phyloP scores from a whole-genome alignment of 2,113 vertebrate genomes.

The Hemiscyllium ocellatum region DNA sequence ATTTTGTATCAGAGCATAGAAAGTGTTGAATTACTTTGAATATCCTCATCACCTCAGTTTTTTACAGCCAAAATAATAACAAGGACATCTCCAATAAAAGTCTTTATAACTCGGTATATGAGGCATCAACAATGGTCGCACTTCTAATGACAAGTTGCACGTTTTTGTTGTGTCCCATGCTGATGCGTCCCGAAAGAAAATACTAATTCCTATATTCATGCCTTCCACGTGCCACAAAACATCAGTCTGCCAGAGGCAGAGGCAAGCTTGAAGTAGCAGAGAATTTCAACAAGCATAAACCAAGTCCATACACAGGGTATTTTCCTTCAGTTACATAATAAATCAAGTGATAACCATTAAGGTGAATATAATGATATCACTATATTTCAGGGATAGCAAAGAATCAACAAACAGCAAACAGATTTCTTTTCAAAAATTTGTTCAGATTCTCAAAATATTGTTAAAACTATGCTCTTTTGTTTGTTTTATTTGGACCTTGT shows the following conservation, averaged over 20 bases:
- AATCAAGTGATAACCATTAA: neutral
- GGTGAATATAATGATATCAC: neutral
- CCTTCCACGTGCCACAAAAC: neutral
- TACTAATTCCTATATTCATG: neutral
- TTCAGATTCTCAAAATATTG: neutral
- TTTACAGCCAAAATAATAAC: neutral
- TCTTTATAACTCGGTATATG: neutral
- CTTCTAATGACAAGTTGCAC: neutral
- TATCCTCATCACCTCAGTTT: neutral
- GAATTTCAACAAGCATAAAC: conserved; percentile 9
- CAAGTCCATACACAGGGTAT: neutral
- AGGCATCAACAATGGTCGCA: neutral
- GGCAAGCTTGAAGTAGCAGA: neutral
- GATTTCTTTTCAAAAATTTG: neutral
- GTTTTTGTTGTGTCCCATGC: neutral
- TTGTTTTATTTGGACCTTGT: neutral
- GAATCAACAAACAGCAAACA: neutral
- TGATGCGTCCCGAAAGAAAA: neutral
- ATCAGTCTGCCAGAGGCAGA: neutral
- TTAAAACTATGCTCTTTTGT: neutral
- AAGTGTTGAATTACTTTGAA: neutral
- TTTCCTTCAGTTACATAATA: neutral
- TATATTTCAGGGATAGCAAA: neutral
- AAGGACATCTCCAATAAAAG: neutral
- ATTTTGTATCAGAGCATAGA: neutral